Conservation (phyloP, 2,113 vertebrate genomes). For the Ovis aries region ARS-UI_Ramb_v3.0 NC_056079.1:15815501-15816000, state of each 20-base stretch:
- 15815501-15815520: neutral
- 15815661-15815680: neutral
- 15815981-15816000: neutral
- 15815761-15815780: neutral
- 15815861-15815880: neutral
- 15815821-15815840: neutral
- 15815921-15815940: neutral
- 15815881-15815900: constrained; percentile 24
- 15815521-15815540: neutral
- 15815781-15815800: neutral
- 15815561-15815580: neutral
- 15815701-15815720: neutral
- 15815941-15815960: neutral
- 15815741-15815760: neutral
- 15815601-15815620: neutral
- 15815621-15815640: neutral
- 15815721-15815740: neutral
- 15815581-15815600: neutral
- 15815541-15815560: neutral
- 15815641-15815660: neutral
- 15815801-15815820: constrained; percentile 3
- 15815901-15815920: constrained; percentile 24
- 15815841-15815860: neutral
- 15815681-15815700: neutral
- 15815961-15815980: neutral